phyloP scores from a whole-genome alignment of 1,140 invertebrate genomes.

The Lepidurus arcticus region DNA sequence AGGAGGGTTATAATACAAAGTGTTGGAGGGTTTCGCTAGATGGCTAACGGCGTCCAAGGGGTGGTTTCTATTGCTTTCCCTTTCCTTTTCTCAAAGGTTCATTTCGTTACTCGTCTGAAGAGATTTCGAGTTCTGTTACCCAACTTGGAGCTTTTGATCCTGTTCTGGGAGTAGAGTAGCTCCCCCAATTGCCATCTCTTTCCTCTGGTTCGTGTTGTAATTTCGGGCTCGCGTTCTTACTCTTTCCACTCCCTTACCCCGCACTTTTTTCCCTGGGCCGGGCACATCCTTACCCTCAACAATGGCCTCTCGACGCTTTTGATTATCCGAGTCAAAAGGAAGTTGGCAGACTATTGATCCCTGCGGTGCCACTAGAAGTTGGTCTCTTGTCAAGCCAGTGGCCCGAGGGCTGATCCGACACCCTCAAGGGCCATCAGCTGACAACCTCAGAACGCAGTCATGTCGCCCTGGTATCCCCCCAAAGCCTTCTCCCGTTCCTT shows the following conservation, averaged over 20 bases:
- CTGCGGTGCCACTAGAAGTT: slow-evolving; percentile 4
- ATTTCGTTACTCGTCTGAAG: too few relatives aligned
- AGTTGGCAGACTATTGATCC: not conserved
- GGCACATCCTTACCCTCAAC: slow-evolving; percentile 10
- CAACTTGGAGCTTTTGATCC: not conserved
- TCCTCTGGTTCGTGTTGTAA: not conserved
- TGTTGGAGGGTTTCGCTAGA: too few relatives aligned
- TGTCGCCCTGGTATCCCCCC: not conserved
- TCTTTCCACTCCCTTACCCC: not conserved
- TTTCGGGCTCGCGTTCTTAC: not conserved
- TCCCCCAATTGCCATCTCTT: not conserved
- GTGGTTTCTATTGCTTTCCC: too few relatives aligned
- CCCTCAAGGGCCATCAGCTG: slow-evolving; percentile 31
- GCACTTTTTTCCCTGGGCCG: not conserved
- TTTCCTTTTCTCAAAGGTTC: too few relatives aligned
- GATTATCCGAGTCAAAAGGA: not conserved
- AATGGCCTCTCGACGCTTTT: not conserved
- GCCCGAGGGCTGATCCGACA: slow-evolving; percentile 25
- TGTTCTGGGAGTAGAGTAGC: not conserved
- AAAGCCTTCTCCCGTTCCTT: not conserved
- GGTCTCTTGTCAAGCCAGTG: slow-evolving; percentile 24
- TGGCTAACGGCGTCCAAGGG: too few relatives aligned
- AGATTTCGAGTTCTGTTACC: not conserved
- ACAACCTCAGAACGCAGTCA: slow-evolving; percentile 30
- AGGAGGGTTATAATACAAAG: too few relatives aligned